Conservation (phyloP, 2,888 invertebrate species). For the Cosmia trapezina region DNA sequence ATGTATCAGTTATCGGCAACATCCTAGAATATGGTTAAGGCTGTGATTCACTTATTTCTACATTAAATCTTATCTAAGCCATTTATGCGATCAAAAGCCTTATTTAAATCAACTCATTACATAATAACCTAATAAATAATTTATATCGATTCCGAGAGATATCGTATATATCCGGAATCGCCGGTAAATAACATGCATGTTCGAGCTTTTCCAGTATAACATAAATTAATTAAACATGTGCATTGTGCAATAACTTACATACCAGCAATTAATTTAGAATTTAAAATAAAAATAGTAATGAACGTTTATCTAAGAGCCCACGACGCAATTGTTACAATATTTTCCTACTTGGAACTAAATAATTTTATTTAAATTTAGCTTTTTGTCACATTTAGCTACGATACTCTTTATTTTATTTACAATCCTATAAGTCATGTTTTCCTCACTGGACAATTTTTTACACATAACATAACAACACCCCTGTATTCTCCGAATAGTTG, state of each 20-base stretch:
- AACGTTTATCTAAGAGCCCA: conserved; percentile 17
- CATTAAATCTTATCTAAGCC: not conserved
- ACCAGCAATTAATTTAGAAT: conserved; percentile 21
- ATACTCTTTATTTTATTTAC: not conserved
- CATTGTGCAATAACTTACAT: conserved; percentile 7
- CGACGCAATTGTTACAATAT: conserved; percentile 10
- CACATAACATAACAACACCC: not conserved
- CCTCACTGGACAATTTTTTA: not conserved
- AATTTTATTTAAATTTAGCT: not conserved
- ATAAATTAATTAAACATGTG: not conserved
- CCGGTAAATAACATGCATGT: conserved; percentile 7
- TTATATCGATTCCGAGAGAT: conserved; percentile 14
- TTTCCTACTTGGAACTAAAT: conserved; percentile 1
- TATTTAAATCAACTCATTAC: conserved; percentile 26
- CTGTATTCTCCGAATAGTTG: not conserved
- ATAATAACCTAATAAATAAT: conserved; percentile 31
- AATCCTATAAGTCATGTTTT: conserved; percentile 5
- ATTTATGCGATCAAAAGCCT: conserved; percentile 20
- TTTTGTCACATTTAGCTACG: not conserved
- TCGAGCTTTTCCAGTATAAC: conserved; percentile 15
- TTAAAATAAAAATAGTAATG: not conserved
- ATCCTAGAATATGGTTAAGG: not conserved
- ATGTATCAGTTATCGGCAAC: conserved; percentile 2
- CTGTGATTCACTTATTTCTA: conserved; percentile 2
- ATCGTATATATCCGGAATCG: conserved; percentile 5